These are phyloP conservation scores for Paramormyrops kingsleyae DNA, from an alignment of 2,113 vertebrate species.

Conservation along the genomic window DNA sequence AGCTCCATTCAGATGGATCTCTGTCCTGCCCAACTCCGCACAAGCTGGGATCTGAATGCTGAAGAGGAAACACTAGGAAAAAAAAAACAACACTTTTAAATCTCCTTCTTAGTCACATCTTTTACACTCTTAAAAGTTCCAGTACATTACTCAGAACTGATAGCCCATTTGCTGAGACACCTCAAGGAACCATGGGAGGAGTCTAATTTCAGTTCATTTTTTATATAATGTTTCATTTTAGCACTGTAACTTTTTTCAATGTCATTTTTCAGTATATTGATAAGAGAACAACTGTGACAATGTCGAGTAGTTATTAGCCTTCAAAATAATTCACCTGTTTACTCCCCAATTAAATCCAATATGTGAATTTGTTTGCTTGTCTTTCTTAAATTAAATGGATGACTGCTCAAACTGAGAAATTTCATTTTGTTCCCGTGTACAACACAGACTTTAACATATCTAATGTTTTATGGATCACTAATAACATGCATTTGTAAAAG, in stretches of 20 bases:
- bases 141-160: constrained; percentile 1
- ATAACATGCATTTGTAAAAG: background rate
- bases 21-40: constrained; percentile 30
- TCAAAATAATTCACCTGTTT: background rate
- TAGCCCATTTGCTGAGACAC: background rate
- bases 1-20: constrained; percentile 35
- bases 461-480: background rate
- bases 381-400: background rate
- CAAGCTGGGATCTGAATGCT: constrained; percentile 36
- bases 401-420: background rate
- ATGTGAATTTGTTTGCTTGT: background rate
- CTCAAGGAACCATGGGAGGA: background rate
- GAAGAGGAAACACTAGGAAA: constrained; percentile 17
- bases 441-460: background rate
- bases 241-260: background rate
- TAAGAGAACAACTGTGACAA: background rate
- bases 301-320: background rate
- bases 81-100: constrained; percentile 17
- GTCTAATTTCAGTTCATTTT: background rate
- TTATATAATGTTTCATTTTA: background rate
- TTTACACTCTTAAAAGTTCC: constrained; percentile 6
- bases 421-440: background rate
- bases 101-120: background rate
- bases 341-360: background rate
- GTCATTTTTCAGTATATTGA: background rate